A percentile compares a stretch with the other conserved stretches of the same genome.
phyloP scores from a whole-genome alignment of 2,797 vertebrate genomes.

The Adrianichthys oophorus region DNA sequence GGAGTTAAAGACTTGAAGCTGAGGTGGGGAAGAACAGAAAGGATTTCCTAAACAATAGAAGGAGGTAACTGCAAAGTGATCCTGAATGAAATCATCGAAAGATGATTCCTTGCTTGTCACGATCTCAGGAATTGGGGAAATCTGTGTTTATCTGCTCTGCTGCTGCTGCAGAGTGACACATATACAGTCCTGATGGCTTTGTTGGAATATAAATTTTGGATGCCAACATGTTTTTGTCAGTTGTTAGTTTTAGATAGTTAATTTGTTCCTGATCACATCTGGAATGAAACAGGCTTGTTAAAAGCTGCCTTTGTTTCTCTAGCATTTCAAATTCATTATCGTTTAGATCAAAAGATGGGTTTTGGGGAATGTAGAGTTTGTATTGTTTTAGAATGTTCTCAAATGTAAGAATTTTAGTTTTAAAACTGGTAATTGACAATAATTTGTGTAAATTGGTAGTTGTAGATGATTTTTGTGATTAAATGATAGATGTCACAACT shows the following conservation, averaged over 20 bases:
- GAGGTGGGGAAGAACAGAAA: conserved; percentile 6
- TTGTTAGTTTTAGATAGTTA: no score
- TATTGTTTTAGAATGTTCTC: no score
- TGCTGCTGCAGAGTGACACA: neutral
- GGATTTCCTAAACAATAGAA: conserved; percentile 33
- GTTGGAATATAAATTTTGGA: no score
- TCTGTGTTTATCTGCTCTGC: conserved; percentile 25
- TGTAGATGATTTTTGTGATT: no score
- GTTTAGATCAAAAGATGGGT: no score
- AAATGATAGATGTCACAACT: neutral
- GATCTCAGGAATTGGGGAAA: conserved; percentile 31
- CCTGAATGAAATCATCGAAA: conserved; percentile 52
- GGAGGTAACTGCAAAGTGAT: conserved; percentile 30
- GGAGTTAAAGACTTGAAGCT: conserved; percentile 4
- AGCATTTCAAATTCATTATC: no score
- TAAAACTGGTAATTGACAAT: no score
- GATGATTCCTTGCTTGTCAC: conserved; percentile 27
- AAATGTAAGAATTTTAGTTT: no score
- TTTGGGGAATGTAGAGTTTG: no score
- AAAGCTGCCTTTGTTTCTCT: neutral
- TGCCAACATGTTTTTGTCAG: no score
- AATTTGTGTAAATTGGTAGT: no score
- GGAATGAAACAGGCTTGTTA: conserved; percentile 7
- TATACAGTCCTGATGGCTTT: no score
- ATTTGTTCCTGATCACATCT: conserved; percentile 26